Evolutionary conservation across 1,140 invertebrate species (phyloP).

Genomic region (Drosophila nigrodunni): DNA sequence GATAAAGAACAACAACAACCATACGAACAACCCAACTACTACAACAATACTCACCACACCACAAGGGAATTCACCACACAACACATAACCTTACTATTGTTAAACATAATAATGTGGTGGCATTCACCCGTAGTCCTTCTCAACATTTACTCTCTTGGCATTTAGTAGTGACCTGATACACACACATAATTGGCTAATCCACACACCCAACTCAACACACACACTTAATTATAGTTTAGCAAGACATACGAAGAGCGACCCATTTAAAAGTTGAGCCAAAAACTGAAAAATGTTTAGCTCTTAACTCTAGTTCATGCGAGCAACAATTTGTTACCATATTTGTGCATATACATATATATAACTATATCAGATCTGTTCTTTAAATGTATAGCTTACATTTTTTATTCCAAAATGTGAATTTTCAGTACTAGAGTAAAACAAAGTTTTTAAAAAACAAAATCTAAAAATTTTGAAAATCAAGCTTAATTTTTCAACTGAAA

Average conservation of each 20-base stretch:
- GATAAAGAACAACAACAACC: conserved; percentile 43
- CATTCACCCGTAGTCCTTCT: conserved; percentile 8
- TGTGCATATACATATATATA: neutral
- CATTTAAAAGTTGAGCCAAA: conserved; percentile 26
- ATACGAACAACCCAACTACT: conserved; percentile 33
- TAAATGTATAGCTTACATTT: neutral
- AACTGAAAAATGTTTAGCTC: neutral
- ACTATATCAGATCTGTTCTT: neutral
- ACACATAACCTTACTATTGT: conserved; percentile 5
- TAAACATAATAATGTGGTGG: conserved; percentile 7
- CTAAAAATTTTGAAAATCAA: too few relatives aligned
- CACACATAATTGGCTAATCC: conserved; percentile 27
- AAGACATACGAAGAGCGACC: conserved; percentile 58
- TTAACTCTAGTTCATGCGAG: conserved; percentile 57
- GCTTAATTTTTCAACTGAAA: too few relatives aligned
- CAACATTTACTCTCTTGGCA: neutral
- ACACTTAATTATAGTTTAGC: conserved; percentile 20
- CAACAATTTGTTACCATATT: conserved; percentile 49
- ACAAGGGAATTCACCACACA: conserved; percentile 20
- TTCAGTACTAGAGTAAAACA: too few relatives aligned
- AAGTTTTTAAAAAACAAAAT: too few relatives aligned
- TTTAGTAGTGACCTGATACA: conserved; percentile 8
- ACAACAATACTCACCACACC: conserved; percentile 26
- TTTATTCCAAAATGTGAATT: too few relatives aligned
- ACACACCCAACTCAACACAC: conserved; percentile 11